phyloP scores from a whole-genome alignment of 2,888 invertebrate genomes.

The Fragum sueziense region DNA sequence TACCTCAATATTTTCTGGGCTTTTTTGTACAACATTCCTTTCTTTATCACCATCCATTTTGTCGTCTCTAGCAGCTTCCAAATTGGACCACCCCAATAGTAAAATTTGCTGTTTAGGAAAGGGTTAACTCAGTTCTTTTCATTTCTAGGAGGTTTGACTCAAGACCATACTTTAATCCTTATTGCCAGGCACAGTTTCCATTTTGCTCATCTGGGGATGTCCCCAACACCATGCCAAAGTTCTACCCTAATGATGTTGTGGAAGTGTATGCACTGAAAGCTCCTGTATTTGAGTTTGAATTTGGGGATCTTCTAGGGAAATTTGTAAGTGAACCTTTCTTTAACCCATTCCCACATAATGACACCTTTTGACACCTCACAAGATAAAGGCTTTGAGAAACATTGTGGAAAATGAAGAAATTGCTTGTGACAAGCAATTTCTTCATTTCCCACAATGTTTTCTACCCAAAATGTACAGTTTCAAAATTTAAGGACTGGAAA shows the following conservation, averaged over 20 bases:
- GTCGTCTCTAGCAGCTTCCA: too few species aligned
- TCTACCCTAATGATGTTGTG: constrained; percentile 66
- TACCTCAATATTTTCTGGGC: too few species aligned
- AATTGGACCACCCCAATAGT: too few species aligned
- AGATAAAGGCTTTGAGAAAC: too few species aligned
- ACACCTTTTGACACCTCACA: too few species aligned
- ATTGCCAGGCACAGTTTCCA: constrained; percentile 76
- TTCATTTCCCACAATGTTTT: too few species aligned
- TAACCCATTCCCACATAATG: background rate
- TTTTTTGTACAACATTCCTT: too few species aligned
- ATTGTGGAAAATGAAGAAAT: too few species aligned
- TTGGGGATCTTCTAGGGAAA: constrained; percentile 73
- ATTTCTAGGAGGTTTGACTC: constrained; percentile 67
- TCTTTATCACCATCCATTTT: too few species aligned
- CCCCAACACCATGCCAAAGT: constrained; percentile 72
- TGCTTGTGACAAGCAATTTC: background rate
- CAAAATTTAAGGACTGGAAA: too few species aligned
- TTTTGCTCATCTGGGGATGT: constrained; percentile 75
- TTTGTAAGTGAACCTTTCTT: constrained; percentile 72
- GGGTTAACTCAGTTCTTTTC: background rate
- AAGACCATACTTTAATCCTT: constrained; percentile 70
- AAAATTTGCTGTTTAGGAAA: too few species aligned
- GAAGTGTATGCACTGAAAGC: constrained; percentile 78
- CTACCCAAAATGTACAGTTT: too few species aligned
- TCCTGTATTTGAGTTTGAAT: constrained; percentile 79